phyloP scores from a whole-genome alignment of 2,797 vertebrate genomes.

The Sebastes reedi region DNA sequence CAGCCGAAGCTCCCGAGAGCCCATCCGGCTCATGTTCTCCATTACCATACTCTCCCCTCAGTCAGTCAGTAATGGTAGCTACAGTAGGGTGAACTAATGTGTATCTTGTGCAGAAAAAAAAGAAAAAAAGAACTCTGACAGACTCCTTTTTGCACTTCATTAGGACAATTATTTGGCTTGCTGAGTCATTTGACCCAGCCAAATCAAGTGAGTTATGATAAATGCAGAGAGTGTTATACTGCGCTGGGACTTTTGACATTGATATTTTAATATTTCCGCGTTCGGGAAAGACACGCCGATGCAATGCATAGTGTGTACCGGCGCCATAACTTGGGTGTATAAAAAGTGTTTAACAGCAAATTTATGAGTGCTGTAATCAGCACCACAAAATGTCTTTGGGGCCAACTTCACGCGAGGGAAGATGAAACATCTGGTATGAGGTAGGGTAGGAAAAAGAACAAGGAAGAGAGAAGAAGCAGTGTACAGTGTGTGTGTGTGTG shows the following conservation, averaged over 20 bases:
- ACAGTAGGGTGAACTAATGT: constrained; percentile 59
- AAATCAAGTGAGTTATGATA: constrained; percentile 64
- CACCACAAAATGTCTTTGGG: constrained; percentile 61
- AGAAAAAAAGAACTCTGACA: constrained; percentile 52
- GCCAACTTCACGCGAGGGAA: constrained; percentile 50
- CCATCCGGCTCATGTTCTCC: constrained; percentile 63
- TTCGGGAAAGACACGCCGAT: constrained; percentile 1
- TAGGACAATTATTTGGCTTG: constrained; percentile 77
- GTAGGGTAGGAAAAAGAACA: constrained; percentile 40
- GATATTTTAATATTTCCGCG: constrained; percentile 3
- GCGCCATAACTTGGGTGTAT: constrained; percentile 19
- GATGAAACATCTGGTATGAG: constrained; percentile 72
- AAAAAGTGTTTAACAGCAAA: constrained; percentile 64
- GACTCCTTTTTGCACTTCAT: constrained; percentile 75
- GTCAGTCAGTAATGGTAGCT: constrained; percentile 55
- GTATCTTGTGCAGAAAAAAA: constrained; percentile 28
- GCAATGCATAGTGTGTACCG: constrained; percentile 10
- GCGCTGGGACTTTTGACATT: constrained; percentile 31
- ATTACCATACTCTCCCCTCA: constrained; percentile 63
- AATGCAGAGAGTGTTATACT: constrained; percentile 43
- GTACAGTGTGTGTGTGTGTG: neutral
- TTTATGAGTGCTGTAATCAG: constrained; percentile 70
- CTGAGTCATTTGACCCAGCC: constrained; percentile 71
- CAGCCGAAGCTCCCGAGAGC: constrained; percentile 68
- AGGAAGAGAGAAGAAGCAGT: constrained; percentile 16